Evolutionary conservation across 2,888 invertebrate genomes (phyloP).

Genomic region (Bugulina stolonifera): DNA sequence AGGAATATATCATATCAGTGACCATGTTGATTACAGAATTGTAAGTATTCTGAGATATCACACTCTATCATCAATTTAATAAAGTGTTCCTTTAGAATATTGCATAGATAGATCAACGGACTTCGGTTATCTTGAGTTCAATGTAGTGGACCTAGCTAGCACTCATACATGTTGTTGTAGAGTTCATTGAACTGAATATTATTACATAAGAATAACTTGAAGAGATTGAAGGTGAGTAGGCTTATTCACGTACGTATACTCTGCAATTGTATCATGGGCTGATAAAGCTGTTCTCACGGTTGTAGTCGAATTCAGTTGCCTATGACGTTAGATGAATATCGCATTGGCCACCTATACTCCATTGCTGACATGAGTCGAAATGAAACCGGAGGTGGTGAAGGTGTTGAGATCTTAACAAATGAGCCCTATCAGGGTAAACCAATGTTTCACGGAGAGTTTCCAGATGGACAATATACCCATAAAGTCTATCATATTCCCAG

Average conservation of each 20-base stretch:
- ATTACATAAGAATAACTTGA: too few relatives aligned
- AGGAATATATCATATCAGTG: neutral
- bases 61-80: too few relatives aligned
- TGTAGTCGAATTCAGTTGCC: slow-evolving; percentile 89
- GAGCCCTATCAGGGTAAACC: slow-evolving; percentile 77
- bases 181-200: too few relatives aligned
- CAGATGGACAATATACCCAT: slow-evolving; percentile 94
- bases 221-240: too few relatives aligned
- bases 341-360: slow-evolving; percentile 96
- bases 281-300: slow-evolving; percentile 33
- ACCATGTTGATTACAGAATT: slow-evolving; percentile 67
- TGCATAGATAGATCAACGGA: too few relatives aligned
- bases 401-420: slow-evolving; percentile 82
- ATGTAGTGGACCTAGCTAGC: too few relatives aligned
- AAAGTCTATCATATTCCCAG: slow-evolving; percentile 97
- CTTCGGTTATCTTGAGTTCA: too few relatives aligned
- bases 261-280: neutral
- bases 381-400: slow-evolving; percentile 69
- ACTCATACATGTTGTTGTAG: too few relatives aligned
- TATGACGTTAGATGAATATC: slow-evolving; percentile 96
- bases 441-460: slow-evolving; percentile 70
- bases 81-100: too few relatives aligned
- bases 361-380: slow-evolving; percentile 75
- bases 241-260: too few relatives aligned
- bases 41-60: too few relatives aligned